Base-by-base conservation (phyloP, 2,888 invertebrate genomes). In the Minunthozetes semirufus region DNA sequence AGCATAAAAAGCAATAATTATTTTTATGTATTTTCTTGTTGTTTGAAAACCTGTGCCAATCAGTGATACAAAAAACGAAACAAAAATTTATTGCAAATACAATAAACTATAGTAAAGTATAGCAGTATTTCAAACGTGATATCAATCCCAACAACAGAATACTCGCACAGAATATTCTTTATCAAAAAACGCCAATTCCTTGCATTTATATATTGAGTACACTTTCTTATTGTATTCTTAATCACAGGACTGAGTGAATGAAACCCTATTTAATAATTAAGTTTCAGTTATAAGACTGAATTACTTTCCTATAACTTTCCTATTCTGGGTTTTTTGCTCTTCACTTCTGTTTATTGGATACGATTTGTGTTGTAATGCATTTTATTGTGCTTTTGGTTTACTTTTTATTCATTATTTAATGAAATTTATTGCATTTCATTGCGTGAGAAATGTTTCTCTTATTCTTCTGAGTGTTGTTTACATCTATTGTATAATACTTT, bases 241-340 rank as follows among this genome's bases (percentile, higher is more conserved):
- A 8, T 53, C 8, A 19, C n/a, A 6, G 19, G 5, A n/a, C 6
- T n/a, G 17, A 53, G 8, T 17, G 6, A n/a, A 6, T 53, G 53
- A 53, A 53, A 53, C 53, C 53, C 53, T 53, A 19, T 19, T 53
- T 19, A 53, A 53, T 53, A 53, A 53, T 53, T 53, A n/a, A 53
- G n/a, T 53, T 53, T 53, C 48, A 53, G 53, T 53, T 53, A n/a
- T 53, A 53, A 17, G 17, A 17, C 6, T n/a, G 48, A 17, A 17
- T 11, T 48, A n/a, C 48, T 48, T 48, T 53, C 19, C 19, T 33
- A 33, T 33, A 33, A 8, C n/a, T 53, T n/a, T n/a, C 11, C 11
- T 53, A 53, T 19, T n/a, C 19, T 53, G 17, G 5, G 8, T 19
- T 17, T 19, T 17, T n/a, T n/a, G 17, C 19, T 53, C 19, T 53